Percentiles rank a stretch among this genome's conserved stretches.
Evolutionary conservation across 2,113 vertebrate genomes (phyloP).

Genomic region (Emberiza fucata): DNA sequence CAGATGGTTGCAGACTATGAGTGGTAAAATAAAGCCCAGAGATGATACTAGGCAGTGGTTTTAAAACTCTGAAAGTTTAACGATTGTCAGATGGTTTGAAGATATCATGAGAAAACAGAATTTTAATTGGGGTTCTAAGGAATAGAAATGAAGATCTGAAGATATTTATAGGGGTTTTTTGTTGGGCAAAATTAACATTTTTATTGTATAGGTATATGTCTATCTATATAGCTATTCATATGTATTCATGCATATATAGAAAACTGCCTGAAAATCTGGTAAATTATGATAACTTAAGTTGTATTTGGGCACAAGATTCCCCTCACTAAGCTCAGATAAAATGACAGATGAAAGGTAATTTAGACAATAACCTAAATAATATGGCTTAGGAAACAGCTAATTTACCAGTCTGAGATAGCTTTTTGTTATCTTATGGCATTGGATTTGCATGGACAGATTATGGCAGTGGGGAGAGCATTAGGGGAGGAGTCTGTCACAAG

Average conservation of each 20-base stretch:
- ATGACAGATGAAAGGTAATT: not conserved
- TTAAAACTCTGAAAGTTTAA: constrained; percentile 19
- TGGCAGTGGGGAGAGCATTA: not conserved
- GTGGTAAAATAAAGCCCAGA: constrained; percentile 33
- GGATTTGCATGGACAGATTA: not conserved
- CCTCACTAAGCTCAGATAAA: not conserved
- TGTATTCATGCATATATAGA: not conserved
- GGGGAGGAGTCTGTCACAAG: rapidly evolving
- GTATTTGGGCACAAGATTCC: not conserved
- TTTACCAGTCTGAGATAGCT: not conserved
- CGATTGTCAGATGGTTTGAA: not conserved
- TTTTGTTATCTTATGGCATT: not conserved
- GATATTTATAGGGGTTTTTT: not conserved
- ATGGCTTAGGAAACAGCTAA: not conserved
- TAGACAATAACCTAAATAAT: not conserved
- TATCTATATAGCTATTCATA: not conserved
- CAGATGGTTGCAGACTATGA: constrained; percentile 39
- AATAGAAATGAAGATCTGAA: not conserved
- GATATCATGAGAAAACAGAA: not conserved
- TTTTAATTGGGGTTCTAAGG: not conserved
- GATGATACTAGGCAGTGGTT: constrained; percentile 18
- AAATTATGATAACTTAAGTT: not conserved
- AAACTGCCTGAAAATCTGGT: not conserved
- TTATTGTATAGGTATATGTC: not conserved
- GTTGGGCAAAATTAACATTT: not conserved